A percentile compares a stretch with the other conserved stretches of the same genome.
Evolutionary conservation across 2,113 vertebrate species (phyloP).

Genomic region (Pterocles gutturalis): DNA sequence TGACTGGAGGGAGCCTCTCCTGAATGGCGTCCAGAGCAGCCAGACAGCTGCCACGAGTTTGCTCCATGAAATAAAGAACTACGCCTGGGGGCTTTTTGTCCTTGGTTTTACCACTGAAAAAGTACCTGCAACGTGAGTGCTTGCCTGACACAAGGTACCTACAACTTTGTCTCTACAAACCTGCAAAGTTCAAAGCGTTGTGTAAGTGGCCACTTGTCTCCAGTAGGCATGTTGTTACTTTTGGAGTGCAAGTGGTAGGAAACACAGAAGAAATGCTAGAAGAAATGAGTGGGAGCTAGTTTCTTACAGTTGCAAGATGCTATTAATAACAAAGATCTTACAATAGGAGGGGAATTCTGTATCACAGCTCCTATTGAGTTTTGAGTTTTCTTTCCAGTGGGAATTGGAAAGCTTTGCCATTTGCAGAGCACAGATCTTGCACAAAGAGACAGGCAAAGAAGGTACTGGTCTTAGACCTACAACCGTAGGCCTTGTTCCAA

Average conservation of each 20-base stretch:
- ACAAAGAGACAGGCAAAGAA: not conserved
- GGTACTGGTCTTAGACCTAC: not conserved
- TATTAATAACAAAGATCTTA: not conserved
- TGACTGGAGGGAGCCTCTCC: not conserved
- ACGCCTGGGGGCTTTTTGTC: not conserved
- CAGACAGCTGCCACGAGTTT: not conserved
- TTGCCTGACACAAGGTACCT: not conserved
- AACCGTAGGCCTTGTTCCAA: not conserved
- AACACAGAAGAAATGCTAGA: not conserved
- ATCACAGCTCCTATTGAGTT: not conserved
- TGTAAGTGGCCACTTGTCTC: not conserved
- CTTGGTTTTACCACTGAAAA: not conserved
- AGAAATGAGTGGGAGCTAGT: not conserved
- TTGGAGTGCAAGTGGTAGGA: not conserved
- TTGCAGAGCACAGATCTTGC: not conserved
- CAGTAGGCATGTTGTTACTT: not conserved
- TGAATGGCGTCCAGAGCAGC: not conserved
- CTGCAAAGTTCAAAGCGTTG: not conserved
- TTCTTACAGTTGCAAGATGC: not conserved
- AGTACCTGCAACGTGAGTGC: rapidly evolving
- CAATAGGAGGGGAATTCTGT: not conserved
- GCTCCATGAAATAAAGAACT: not conserved
- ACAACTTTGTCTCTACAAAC: not conserved
- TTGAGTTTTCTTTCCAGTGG: not conserved
- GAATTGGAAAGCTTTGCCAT: not conserved